These are phyloP conservation scores for Sparus aurata DNA, from an alignment of 2,797 vertebrate genomes.

Conservation along the genomic window DNA sequence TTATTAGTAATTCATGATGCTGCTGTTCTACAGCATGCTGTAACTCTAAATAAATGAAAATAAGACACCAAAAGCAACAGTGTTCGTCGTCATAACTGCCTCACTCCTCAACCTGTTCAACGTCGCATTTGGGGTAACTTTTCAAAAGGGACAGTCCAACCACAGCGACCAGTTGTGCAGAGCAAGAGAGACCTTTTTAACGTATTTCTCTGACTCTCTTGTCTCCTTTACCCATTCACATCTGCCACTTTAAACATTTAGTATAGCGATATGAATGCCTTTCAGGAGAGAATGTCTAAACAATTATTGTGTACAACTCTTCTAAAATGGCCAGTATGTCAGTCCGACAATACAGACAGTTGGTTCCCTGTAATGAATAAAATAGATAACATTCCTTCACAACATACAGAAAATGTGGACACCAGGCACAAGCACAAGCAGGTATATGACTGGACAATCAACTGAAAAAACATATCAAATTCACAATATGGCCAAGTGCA, in stretches of 20 bases:
- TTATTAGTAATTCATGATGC: not conserved
- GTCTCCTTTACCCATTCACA: not conserved
- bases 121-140: not conserved
- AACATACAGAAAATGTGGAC: too few relatives aligned
- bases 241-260: not conserved
- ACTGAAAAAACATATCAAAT: too few relatives aligned
- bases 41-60: conserved; percentile 10
- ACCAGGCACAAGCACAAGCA: too few relatives aligned
- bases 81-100: not conserved
- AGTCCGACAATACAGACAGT: not conserved
- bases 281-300: not conserved
- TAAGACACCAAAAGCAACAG: not conserved
- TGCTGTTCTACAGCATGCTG: conserved; percentile 15
- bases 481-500: too few relatives aligned
- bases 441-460: too few relatives aligned
- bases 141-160: not conserved
- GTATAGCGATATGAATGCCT: not conserved
- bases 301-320: not conserved
- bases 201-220: not conserved
- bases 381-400: too few relatives aligned
- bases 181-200: not conserved
- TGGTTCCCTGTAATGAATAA: too few relatives aligned
- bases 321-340: not conserved
- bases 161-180: not conserved
- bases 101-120: not conserved